These are phyloP conservation scores for Pyrocoelia pectoralis DNA, from an alignment of 2,888 invertebrate species.

Conservation along the genomic window DNA sequence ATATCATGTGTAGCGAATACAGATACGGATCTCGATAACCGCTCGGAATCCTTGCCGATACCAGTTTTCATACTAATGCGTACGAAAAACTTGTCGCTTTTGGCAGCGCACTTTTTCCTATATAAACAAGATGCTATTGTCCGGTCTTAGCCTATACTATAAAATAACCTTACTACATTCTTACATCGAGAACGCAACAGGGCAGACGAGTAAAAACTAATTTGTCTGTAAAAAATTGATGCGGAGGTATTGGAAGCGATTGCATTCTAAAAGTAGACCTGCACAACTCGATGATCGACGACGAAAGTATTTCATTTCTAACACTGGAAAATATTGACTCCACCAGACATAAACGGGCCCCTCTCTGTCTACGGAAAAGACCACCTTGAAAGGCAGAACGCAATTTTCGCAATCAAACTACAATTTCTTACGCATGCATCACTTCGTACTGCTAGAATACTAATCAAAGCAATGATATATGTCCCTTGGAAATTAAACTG, in stretches of 20 bases:
- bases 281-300: conserved; percentile 20
- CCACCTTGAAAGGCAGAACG: conserved; percentile 29
- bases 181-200: conserved; percentile 40
- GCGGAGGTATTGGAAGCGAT: conserved; percentile 23
- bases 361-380: conserved; percentile 22
- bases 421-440: conserved; percentile 12
- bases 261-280: conserved; percentile 24
- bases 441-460: conserved; percentile 16
- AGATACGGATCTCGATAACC: conserved; percentile 41
- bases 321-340: conserved; percentile 14
- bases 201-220: conserved; percentile 44
- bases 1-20: conserved; percentile 48
- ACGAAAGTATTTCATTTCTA: conserved; percentile 17
- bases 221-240: conserved; percentile 37
- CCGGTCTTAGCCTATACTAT: conserved; percentile 38
- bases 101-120: conserved; percentile 39
- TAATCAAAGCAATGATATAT: conserved; percentile 13
- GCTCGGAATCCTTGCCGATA: conserved; percentile 24
- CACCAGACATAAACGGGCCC: conserved; percentile 19
- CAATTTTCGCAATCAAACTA: conserved; percentile 18
- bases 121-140: conserved; percentile 41
- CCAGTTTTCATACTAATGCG: conserved; percentile 41
- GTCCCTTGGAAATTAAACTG: conserved; percentile 4
- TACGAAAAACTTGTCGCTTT: conserved; percentile 40
- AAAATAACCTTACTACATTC: conserved; percentile 40